Evolutionary conservation across 2,888 invertebrate species (phyloP).

Genomic region (Alviniconcha strummeri): DNA sequence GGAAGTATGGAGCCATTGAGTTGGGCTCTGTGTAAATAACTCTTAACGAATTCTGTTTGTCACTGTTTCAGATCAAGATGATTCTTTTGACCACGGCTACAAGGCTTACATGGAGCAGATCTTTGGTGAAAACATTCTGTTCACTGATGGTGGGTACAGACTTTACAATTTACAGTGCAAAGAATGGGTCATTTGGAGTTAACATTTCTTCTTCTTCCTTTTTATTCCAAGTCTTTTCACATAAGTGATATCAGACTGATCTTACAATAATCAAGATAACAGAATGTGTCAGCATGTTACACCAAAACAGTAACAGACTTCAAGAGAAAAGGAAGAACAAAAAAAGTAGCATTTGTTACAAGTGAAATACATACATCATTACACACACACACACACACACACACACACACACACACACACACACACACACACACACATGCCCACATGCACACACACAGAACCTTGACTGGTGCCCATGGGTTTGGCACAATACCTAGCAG

Average conservation of each 20-base stretch:
- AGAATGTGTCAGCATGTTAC: too few relatives aligned
- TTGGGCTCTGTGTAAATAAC: too few relatives aligned
- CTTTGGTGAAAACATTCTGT: slow-evolving; percentile 64
- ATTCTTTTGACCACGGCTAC: slow-evolving; percentile 61
- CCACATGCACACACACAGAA: neutral
- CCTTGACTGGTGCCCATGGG: too few relatives aligned
- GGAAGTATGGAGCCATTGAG: too few relatives aligned
- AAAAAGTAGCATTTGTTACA: neutral
- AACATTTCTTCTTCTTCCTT: too few relatives aligned
- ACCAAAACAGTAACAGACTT: too few relatives aligned
- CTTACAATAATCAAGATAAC: too few relatives aligned
- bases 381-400: neutral
- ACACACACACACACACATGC: slow-evolving; percentile 2
- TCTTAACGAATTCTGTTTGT: too few relatives aligned
- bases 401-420: slow-evolving; percentile 1
- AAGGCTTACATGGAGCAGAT: slow-evolving; percentile 61
- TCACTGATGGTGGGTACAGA: slow-evolving; percentile 57
- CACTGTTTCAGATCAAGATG: slow-evolving; percentile 45
- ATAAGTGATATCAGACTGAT: neutral
- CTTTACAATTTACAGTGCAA: neutral
- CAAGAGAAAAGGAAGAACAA: too few relatives aligned
- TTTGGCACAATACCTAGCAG: too few relatives aligned
- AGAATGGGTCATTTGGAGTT: too few relatives aligned
- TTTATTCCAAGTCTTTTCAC: neutral
- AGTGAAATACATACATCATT: neutral